Evolutionary conservation across 2,888 invertebrate species (phyloP), one percentile per base, ranked within the genome.

Genomic region (Drosophila nr. medialis): DNA sequence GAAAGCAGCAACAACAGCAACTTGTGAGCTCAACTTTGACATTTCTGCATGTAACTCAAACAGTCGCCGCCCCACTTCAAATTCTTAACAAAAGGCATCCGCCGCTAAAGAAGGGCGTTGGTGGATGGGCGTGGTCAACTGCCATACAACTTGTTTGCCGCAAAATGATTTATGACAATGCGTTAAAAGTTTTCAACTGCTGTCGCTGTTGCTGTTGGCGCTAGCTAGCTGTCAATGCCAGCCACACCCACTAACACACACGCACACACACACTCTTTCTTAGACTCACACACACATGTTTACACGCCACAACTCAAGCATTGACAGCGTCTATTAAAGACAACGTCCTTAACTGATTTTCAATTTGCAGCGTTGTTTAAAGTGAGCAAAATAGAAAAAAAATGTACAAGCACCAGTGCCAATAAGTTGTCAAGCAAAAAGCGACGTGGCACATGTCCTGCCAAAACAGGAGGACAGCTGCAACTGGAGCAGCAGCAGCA

Each of bases 151-250:
- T 83, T 87, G 83, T 85, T 86, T 87, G 77, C 81, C 78, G 81
- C 83, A 85, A 77, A 85, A 85, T 86, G 87, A 86, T 86, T 86
- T 87, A 86, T 86, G 87, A 86, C 85, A 86, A 80, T 79, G 83
- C 77, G 77, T 73, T 75, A 77, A 86, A 80, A 86, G 67, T 78
- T 82, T 75, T 66, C 69, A 48, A 67, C 55, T 55, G 64, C 49
- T 66, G 49, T 38, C 13, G 30, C 30, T 30, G 30, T 30, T 71
- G 64, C 58, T 32, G 53, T 51, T 51, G 58, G 32, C 48, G 54
- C 40, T 40, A 4, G 30, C 24, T 58, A 62, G 64, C 81, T 81
- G 84, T 83, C 81, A 81, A 72, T 72, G 64, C 51, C 74, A 76
- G 64, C 51, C 27, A 61, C 62, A 54, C 49, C 60, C 72, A 58